Base-by-base conservation (phyloP, 1,140 invertebrate species). In the Metopolophium dirhodum region DNA sequence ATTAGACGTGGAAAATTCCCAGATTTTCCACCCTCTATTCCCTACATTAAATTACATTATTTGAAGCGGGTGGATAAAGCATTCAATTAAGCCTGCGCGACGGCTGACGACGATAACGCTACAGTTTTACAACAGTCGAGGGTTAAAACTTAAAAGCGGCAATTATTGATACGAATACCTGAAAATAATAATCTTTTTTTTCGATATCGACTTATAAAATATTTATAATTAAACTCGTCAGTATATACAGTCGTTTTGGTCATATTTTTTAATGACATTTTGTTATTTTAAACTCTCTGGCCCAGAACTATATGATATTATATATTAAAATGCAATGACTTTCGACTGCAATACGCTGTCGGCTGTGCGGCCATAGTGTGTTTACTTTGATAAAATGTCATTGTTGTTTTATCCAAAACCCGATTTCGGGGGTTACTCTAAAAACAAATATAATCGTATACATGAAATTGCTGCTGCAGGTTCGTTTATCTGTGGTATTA, bases 351-450 rank as follows among this genome's bases (percentile, higher is more conserved):
- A 88, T 35, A 18, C 49, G 87, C n/a, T 30, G n/a, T 47, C 45
- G 85, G 77, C 14, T 41, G 7, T n/a, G 83, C 9, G 23, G 8
- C 2, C 20, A 87, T n/a, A 37, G 47, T 9, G 49, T 57, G 88
- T 57, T 54, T 89, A 57, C 35, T 89, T 89, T 57, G 49, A 37
- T 57, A 89, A 45, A 47, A 89, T 57, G 35, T 37, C 61, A 77
- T n/a, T 89, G 49, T 89, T 89, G 88, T 89, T 89, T 89, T 89
- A 87, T 51, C 87, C 35, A 7, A 8, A 88, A 54, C 47, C n/a
- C 20, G 1, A 35, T 54, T 88, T 88, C 35, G 88, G 11, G 88
- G 88, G 51, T 26, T 2, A 26, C 88, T 57, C 35, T 89, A 89
- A 89, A 89, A 89, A 22, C 88, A 57, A 89, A 89, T 57, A 54